Base-by-base conservation (phyloP, 1,140 invertebrate species). In the Bicyclus anynana region DNA sequence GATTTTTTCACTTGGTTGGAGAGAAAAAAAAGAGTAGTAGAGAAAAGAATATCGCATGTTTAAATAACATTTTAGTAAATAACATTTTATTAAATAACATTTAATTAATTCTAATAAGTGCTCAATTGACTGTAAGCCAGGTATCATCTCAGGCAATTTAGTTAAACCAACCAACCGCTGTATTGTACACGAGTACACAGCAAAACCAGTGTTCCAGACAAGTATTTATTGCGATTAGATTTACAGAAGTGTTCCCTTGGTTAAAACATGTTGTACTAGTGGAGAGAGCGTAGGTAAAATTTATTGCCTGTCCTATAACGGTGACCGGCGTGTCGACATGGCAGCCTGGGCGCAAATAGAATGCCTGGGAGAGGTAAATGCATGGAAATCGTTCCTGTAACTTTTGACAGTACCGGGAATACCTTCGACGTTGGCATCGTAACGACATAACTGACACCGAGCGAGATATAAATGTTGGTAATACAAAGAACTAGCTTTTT, bases 211-310 rank as follows among this genome's bases (percentile, higher is more conserved):
- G 18, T 46, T 21, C n/a, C 13, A 27, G 38, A 46, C 38, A 48
- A 37, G 50, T 58, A 59, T 59, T 59, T 59, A 59, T 59, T 59
- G 29, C 57, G 50, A 27, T 48, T 51, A 49, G 35, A 20, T 47
- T 48, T 59, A 53, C 58, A 53, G 46, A 49, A 60, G 37, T 18
- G 51, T 50, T 58, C 53, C 48, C 21, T 44, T 40, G 37, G 13
- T 38, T 38, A 16, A 38, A 38, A 38, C 37, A 38, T 52, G 33
- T 26, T 52, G 33, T 40, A 52, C 50, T 7, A 38, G 47, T 35
- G 37, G 20, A 51, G 33, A 38, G 38, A 29, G 33, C 50, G 50
- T 52, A 56, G 53, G 40, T 53, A 52, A 18, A 58, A 58, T 58
- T 62, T 51, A 54, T 63, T 26, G 51, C 23, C 26, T 38, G 46